A percentile compares a stretch with the other conserved stretches of the same genome.
Evolutionary conservation across 1,140 invertebrate genomes (phyloP).

Genomic region (Argopecten irradians): DNA sequence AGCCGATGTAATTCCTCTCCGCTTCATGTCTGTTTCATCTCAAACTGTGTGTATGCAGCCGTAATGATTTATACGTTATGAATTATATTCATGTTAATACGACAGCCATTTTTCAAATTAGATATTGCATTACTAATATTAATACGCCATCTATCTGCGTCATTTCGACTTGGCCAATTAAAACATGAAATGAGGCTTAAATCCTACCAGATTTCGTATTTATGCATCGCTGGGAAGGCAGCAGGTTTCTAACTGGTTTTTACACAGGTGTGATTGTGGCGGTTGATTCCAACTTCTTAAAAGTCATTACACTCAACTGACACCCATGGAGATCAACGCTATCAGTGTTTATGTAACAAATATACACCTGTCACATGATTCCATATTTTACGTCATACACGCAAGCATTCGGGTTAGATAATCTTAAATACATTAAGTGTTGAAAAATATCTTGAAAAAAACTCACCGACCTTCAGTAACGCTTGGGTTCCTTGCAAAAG

Average conservation of each 20-base stretch:
- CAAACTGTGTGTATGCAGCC: not conserved
- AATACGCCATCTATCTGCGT: not conserved
- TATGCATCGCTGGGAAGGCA: not conserved
- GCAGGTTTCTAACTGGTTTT: not conserved
- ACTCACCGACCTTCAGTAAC: too few relatives aligned
- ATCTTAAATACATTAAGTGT: too few relatives aligned
- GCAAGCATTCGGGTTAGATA: too few relatives aligned
- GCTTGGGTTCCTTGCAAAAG: too few relatives aligned
- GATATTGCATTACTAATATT: not conserved
- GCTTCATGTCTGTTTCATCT: not conserved
- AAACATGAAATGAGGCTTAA: not conserved
- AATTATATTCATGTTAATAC: not conserved
- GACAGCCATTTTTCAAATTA: not conserved
- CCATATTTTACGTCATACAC: too few relatives aligned
- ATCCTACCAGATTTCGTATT: not conserved
- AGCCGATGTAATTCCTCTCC: not conserved
- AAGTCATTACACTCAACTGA: too few relatives aligned
- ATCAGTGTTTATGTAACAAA: too few relatives aligned
- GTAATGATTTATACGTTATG: not conserved
- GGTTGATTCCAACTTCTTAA: too few relatives aligned
- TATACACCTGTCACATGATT: too few relatives aligned
- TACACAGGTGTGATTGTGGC: not conserved
- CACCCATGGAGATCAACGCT: too few relatives aligned
- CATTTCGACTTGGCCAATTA: not conserved
- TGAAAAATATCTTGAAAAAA: too few relatives aligned